These are phyloP conservation scores for Volucella inanis DNA, from an alignment of 2,888 invertebrate genomes.

Conservation along the genomic window DNA sequence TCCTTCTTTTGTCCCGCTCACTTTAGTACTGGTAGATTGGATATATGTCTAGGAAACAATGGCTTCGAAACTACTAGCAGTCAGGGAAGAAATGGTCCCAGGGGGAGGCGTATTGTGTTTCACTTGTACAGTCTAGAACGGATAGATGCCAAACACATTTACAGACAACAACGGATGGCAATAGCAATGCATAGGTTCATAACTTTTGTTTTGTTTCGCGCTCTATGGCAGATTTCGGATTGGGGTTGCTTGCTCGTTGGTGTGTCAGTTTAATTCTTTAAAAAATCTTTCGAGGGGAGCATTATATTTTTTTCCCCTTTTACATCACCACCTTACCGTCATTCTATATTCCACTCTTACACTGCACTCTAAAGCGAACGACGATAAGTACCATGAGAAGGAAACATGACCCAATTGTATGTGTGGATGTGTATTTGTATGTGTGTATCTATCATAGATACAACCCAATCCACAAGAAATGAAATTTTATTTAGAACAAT, in stretches of 20 bases:
- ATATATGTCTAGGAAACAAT: constrained; percentile 69
- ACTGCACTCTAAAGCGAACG: too few species aligned
- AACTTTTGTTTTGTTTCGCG: constrained; percentile 8
- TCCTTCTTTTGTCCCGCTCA: not conserved
- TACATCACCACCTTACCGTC: too few species aligned
- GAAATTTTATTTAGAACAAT: constrained; percentile 53
- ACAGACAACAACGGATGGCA: constrained; percentile 30
- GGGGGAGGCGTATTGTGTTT: constrained; percentile 42
- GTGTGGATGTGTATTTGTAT: not conserved
- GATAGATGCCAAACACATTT: constrained; percentile 45
- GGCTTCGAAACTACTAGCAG: constrained; percentile 61
- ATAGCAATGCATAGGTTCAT: constrained; percentile 40
- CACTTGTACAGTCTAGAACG: constrained; percentile 59
- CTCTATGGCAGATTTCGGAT: too few species aligned
- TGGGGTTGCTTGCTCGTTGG: not conserved
- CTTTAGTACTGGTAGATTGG: constrained; percentile 31
- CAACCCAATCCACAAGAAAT: constrained; percentile 1
- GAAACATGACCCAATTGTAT: too few species aligned
- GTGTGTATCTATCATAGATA: constrained; percentile 10
- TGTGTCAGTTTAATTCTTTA: too few species aligned
- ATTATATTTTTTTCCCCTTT: too few species aligned
- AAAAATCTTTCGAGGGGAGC: too few species aligned
- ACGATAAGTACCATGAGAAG: too few species aligned
- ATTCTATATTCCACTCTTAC: too few species aligned
- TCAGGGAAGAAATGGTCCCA: not conserved